These are phyloP conservation scores for Chitala chitala DNA, from an alignment of 2,113 vertebrate species.

Conservation along the genomic window DNA sequence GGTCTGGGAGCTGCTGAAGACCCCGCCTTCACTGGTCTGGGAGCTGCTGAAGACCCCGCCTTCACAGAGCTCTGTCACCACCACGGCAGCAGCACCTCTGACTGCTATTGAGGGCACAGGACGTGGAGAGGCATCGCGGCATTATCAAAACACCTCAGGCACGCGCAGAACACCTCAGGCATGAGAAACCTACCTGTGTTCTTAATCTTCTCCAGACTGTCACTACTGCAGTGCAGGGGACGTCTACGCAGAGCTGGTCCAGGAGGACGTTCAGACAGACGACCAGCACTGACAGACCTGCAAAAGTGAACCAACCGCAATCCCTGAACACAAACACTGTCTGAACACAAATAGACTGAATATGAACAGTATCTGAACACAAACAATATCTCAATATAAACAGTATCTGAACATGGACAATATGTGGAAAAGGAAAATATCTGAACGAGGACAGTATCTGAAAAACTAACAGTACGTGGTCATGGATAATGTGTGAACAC, in stretches of 20 bases:
- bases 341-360: no score
- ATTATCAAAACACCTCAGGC: neutral
- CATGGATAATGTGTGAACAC: no score
- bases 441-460: neutral
- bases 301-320: no score
- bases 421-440: no score
- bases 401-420: no score
- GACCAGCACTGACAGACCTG: conserved; percentile 74
- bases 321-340: no score
- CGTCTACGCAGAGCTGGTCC: conserved; percentile 58
- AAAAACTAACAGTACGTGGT: no score
- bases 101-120: neutral
- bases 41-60: neutral
- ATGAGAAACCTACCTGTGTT: conserved; percentile 58
- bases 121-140: no score
- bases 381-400: no score
- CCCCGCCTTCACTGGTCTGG: no score
- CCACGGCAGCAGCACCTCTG: neutral
- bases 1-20: conserved; percentile 31
- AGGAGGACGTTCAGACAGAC: conserved; percentile 65
- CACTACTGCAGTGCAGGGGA: conserved; percentile 63
- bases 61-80: neutral
- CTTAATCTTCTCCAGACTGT: conserved; percentile 74
- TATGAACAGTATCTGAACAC: no score
- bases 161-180: neutral